Base-by-base conservation (phyloP, 1,140 invertebrate genomes). In the Ooceraea biroi region DNA sequence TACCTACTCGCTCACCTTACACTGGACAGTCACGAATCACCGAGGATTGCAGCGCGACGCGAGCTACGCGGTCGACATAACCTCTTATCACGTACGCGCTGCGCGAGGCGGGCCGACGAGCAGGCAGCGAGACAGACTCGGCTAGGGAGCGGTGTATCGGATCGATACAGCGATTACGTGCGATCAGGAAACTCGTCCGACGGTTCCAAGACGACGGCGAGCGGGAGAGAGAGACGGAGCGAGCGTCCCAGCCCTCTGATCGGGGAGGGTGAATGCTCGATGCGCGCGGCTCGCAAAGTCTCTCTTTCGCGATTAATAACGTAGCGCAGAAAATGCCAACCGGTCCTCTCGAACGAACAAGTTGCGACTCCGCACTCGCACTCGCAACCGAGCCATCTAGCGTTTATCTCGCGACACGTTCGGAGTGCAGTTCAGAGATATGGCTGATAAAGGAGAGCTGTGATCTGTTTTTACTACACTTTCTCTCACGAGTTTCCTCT, bases 11-110 rank as follows among this genome's bases (percentile, higher is more conserved):
- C 25, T 48, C 7, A 22, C n/a, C 7, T 65, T 10, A 77, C 44
- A 63, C 12, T 12, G 12, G 17, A 12, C 58, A 50, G 36, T 65
- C 58, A 25, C 7, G 3, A 22, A 36, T 36, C 8, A 8, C n/a
- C n/a, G 12, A 22, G 25, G 4, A 63, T 25, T 17, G 27, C 36
- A 36, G 36, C 14, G 41, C 58, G 44, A 30, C 22, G 60, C 30
- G 19, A 77, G 12, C 4, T 41, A 50, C 44, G 10, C 12, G 52
- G 25, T 17, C 60, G 52, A 77, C 60, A 66, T 77, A 77, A 77
- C 73, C 73, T 74, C 71, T 77, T 77, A 77, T 60, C 73, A 12
- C 11, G 27, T 76, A 76, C 27, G 14, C 12, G n/a, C 25, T 48
- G 5, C 17, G 11, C 12, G 27, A 57, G 19, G 11, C 44, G 19